Evolutionary conservation across 2,888 invertebrate species (phyloP).

Genomic region (Drosophila ustulata): DNA sequence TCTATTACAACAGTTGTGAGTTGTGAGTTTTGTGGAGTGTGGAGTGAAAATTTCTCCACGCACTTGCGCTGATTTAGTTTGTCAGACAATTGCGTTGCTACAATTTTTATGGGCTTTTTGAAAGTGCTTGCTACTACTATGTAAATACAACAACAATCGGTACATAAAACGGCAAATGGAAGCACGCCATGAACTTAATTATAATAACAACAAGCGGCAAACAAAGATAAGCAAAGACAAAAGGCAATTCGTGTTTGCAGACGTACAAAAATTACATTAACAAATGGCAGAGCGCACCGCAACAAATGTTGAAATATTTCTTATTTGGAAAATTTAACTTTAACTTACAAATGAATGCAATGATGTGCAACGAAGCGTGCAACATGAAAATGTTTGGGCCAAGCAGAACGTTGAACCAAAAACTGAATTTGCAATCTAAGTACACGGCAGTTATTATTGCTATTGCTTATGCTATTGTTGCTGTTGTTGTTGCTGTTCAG

Average conservation of each 20-base stretch:
- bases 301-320: conserved; percentile 60
- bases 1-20: conserved; percentile 45
- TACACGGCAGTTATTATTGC: conserved; percentile 27
- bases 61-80: conserved; percentile 61
- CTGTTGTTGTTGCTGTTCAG: conserved; percentile 29
- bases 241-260: conserved; percentile 49
- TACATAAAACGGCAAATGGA: conserved; percentile 46
- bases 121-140: conserved; percentile 55
- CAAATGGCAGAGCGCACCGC: conserved; percentile 43
- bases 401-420: conserved; percentile 70
- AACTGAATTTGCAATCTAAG: conserved; percentile 61
- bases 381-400: conserved; percentile 64
- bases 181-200: conserved; percentile 69
- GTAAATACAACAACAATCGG: conserved; percentile 8
- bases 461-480: conserved; percentile 13
- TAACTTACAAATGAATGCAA: conserved; percentile 66
- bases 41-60: conserved; percentile 65
- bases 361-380: conserved; percentile 73
- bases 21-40: conserved; percentile 15
- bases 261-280: conserved; percentile 34
- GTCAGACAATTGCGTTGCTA: conserved; percentile 63
- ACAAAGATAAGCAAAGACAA: conserved; percentile 16
- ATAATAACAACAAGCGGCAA: conserved; percentile 49
- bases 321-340: conserved; percentile 36
- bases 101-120: conserved; percentile 64